A percentile compares a stretch with the other conserved stretches of the same genome.
These are phyloP conservation scores for Drosophila nigricruria DNA, from an alignment of 2,888 invertebrate genomes.

Conservation along the genomic window DNA sequence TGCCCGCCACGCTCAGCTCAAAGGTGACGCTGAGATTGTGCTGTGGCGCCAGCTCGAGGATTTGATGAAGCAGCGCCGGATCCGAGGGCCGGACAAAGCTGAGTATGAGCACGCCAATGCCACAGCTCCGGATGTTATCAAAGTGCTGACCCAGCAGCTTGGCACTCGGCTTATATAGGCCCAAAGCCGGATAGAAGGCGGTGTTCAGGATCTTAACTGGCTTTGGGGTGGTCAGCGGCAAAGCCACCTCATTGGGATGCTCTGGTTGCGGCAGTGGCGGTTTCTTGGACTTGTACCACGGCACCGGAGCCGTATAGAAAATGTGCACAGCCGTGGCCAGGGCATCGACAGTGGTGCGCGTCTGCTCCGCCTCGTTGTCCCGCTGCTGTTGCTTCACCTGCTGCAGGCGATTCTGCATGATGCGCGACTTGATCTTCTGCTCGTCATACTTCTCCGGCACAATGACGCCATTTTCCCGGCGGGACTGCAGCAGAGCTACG, in stretches of 20 bases:
- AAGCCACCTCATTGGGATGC: conserved; percentile 59
- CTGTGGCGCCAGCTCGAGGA: conserved; percentile 85
- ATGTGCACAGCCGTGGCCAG: conserved; percentile 83
- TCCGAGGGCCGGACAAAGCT: conserved; percentile 85
- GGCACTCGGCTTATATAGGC: conserved; percentile 81
- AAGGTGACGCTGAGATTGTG: conserved; percentile 87
- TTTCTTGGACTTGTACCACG: conserved; percentile 84
- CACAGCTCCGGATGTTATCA: conserved; percentile 87
- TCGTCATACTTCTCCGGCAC: conserved; percentile 85
- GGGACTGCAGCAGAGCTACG: conserved; percentile 63
- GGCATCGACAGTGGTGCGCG: conserved; percentile 73
- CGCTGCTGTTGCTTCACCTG: conserved; percentile 76
- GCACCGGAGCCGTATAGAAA: conserved; percentile 84
- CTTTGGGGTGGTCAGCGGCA: conserved; percentile 66
- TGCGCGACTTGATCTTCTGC: conserved; percentile 83
- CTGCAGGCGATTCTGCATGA: conserved; percentile 84
- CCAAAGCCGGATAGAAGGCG: conserved; percentile 84
- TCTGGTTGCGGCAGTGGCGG: conserved; percentile 62
- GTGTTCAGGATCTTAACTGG: conserved; percentile 79
- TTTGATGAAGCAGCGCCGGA: conserved; percentile 82
- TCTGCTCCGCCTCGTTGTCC: conserved; percentile 73
- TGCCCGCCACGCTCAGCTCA: conserved; percentile 87
- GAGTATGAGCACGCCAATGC: conserved; percentile 88
- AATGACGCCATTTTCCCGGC: conserved; percentile 80
- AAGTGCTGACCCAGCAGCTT: conserved; percentile 87